phyloP scores from a whole-genome alignment of 1,140 invertebrate species.

The Neodiprion fabricii region DNA sequence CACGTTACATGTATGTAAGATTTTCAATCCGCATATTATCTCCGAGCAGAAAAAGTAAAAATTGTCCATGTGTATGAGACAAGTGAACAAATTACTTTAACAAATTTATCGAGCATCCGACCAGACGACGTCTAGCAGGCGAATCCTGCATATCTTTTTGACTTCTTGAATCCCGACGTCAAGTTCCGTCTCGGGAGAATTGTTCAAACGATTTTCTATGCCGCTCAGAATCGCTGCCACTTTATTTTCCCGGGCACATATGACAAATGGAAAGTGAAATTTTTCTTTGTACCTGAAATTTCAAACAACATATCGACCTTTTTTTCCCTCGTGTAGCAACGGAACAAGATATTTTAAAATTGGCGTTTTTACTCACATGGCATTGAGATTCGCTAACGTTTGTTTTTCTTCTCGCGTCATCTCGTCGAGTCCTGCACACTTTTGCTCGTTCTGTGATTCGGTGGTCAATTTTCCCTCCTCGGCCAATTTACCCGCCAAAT shows the following conservation, averaged over 20 bases:
- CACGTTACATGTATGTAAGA: background rate
- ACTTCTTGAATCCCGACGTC: conserved; percentile 70
- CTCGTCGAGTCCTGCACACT: conserved; percentile 62
- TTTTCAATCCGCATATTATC: background rate
- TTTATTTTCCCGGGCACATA: conserved; percentile 73
- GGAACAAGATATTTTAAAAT: no score
- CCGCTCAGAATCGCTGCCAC: conserved; percentile 66
- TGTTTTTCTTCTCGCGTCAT: conserved; percentile 63
- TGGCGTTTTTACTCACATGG: conserved; percentile 51
- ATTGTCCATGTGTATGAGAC: no score
- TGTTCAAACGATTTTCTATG: conserved; percentile 64
- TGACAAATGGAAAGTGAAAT: conserved; percentile 76
- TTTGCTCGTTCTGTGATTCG: conserved; percentile 69
- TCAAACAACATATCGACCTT: conserved; percentile 14
- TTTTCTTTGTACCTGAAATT: conserved; percentile 68
- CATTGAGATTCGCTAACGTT: conserved; percentile 62
- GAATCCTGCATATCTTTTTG: conserved; percentile 70
- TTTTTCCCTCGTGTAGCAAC: background rate
- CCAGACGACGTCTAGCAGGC: conserved; percentile 65
- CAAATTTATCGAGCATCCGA: conserved; percentile 25
- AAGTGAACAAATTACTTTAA: no score
- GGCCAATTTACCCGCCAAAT: conserved; percentile 69
- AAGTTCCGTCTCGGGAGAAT: conserved; percentile 64
- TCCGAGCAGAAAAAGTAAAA: no score
- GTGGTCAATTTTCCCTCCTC: conserved; percentile 63